Evolutionary conservation across 2,888 invertebrate genomes (phyloP), one percentile per base, ranked within the genome.

Genomic region (Podabrus alpinus): DNA sequence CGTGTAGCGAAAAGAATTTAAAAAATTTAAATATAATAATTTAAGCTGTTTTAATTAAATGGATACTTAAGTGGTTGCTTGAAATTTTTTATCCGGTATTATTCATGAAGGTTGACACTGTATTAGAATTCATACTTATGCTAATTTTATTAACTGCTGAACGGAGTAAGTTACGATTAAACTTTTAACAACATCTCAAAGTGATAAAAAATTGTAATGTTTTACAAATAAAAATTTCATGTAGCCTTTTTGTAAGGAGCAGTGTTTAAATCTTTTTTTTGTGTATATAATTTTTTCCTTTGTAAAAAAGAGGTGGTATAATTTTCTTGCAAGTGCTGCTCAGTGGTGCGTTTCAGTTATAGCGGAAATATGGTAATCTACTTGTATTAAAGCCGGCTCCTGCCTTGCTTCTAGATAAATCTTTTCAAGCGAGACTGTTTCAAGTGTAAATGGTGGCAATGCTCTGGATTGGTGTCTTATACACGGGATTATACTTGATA

Each of bases 331-430:
- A 73, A 70, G 78, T 77, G 73, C 77, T 73, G 74, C 71, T 75
- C 78, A 76, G 77, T 78, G 75, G 79, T 81, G 81, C 80, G 80
- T 81, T 80, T 78, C 76, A 78, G 79, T 81, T 81, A 81, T 81
- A 79, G 81, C 81, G 81, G 80, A 82, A 82, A 82, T 82, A 82
- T 82, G 82, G 82, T 82, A 82, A 82, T 82, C 80, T 78, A 78
- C 79, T 79, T 81, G 79, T 81, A 81, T 82, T 81, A 81, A 80
- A 80, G 79, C 79, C 77, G 76, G 77, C 79, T 79, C 78, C 77
- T 76, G 78, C 79, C 79, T 77, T 79, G 79, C 78, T 80, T 82
- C 80, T 78, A 80, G 80, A 82, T 82, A 82, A 82, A 82, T 82
- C 82, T 82, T 82, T 81, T 79, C 79, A 72, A 77, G 79, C 75